Evolutionary conservation across 2,888 invertebrate genomes (phyloP).

Genomic region (Phalangium opilio): DNA sequence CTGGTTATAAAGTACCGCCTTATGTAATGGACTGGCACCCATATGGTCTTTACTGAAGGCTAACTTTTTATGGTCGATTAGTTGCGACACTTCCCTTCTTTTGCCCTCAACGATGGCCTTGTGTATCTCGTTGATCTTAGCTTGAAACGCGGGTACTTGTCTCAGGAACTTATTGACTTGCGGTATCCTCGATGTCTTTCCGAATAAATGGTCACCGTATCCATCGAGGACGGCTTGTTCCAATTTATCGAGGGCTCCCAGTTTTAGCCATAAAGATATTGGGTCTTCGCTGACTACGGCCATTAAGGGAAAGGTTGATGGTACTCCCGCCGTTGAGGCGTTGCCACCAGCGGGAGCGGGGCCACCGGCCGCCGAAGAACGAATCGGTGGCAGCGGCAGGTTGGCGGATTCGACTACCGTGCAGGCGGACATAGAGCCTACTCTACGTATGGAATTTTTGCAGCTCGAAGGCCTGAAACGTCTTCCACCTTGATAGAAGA

Average conservation of each 20-base stretch:
- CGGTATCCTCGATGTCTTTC: conserved; percentile 27
- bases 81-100: conserved; percentile 39
- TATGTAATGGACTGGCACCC: conserved; percentile 48
- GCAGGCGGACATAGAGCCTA: too few relatives aligned
- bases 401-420: too few relatives aligned
- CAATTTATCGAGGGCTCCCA: conserved; percentile 32
- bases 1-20: conserved; percentile 68
- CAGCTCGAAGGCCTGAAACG: too few relatives aligned
- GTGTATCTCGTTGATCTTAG: conserved; percentile 78
- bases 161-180: conserved; percentile 31
- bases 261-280: conserved; percentile 32
- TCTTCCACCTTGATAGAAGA: too few relatives aligned
- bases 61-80: conserved; percentile 31
- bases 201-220: conserved; percentile 32
- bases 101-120: conserved; percentile 68
- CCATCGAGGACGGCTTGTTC: conserved; percentile 33
- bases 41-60: conserved; percentile 23
- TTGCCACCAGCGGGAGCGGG: too few relatives aligned
- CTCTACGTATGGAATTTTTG: too few relatives aligned
- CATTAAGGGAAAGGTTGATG: conserved; percentile 7
- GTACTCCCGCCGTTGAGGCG: too few relatives aligned
- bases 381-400: too few relatives aligned
- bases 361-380: too few relatives aligned
- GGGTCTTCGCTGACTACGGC: conserved; percentile 26
- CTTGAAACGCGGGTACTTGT: conserved; percentile 38